Conservation (phyloP, 2,113 vertebrate genomes). For the Rhabdomys dilectus region DNA sequence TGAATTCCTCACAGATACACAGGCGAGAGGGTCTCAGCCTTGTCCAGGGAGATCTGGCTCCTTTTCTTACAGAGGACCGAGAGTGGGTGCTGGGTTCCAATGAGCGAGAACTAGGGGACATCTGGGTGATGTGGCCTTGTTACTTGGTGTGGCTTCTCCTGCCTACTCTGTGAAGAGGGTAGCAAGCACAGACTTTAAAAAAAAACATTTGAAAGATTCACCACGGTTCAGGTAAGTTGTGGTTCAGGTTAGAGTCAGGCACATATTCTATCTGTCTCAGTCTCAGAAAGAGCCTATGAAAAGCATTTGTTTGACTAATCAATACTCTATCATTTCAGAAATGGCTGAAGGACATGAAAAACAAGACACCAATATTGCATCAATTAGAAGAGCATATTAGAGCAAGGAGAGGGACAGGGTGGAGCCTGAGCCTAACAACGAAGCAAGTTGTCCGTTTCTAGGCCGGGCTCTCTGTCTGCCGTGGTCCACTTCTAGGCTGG, state of each 20-base stretch:
- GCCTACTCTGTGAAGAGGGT: neutral
- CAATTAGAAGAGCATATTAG: neutral
- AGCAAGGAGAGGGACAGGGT: neutral
- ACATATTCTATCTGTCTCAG: neutral
- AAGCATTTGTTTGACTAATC: neutral
- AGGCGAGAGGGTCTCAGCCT: fast-evolving
- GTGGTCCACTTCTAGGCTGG: neutral
- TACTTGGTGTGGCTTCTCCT: too few species aligned
- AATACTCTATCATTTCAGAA: neutral
- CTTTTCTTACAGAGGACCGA: neutral
- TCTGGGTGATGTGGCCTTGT: neutral
- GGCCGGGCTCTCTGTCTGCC: neutral
- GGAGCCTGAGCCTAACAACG: neutral
- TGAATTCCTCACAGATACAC: fast-evolving
- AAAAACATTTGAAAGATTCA: neutral
- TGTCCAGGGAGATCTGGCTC: neutral
- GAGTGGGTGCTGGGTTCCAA: neutral
- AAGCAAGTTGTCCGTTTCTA: neutral
- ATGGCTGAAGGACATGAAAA: neutral
- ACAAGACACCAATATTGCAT: neutral
- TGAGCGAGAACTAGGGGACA: neutral
- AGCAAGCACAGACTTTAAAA: neutral
- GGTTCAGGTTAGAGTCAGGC: neutral
- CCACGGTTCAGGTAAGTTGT: neutral
- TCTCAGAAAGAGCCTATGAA: neutral